Base-by-base conservation (phyloP, 2,797 vertebrate species). In the Tragelaphus oryx region DNA sequence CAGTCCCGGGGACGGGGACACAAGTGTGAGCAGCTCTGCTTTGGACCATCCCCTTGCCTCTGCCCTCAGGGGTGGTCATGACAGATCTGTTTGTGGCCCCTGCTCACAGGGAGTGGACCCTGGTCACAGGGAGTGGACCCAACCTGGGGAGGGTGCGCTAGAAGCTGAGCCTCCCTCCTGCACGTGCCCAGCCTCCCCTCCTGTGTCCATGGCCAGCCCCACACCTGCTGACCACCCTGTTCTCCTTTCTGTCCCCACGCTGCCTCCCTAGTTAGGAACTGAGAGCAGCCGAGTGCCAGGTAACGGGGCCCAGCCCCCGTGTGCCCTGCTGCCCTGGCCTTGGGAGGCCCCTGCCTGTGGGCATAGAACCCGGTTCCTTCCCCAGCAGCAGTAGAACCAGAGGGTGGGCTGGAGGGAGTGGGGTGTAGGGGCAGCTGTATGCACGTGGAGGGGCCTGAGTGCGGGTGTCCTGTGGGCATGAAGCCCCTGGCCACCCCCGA, bases 211-310 rank as follows among this genome's bases (percentile, higher is more conserved):
- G 13, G 26, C 88, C 48, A 4, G 55, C 48, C 57, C 44, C 5
- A 0, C 18, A 57, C 60, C 41, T 13, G 48, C 98, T 98, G 99
- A 99, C 96, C 37, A 98, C 94, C 17, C 1, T 98, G 89, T 98
- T 98, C 95, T 97, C 98, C 96, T 97, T 98, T 98, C 98, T 99
- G 98, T 99, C 98, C 98, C 98, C 22, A 88, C 48, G 93, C 98
- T 99, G 98, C 98, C 98, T 99, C 98, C 98, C 96, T 99, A 99
- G 99, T 99, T 99, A 99, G 99, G 99, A 99, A 99, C 98, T 99
- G 99, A 99, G 98, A 98, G 99, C 96, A 98, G 99, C 99, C 2
- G 98, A 99, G 98, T 97, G 94, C 98, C 99, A 99, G 99, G 99
- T 99, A 99, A 99, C 11, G 9, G 82, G 84, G 93, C 79, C n/a